A percentile compares a stretch with the other conserved stretches of the same genome.
These are phyloP conservation scores for Philypnodon macrostomus DNA, from an alignment of 2,797 vertebrate species.

Conservation along the genomic window DNA sequence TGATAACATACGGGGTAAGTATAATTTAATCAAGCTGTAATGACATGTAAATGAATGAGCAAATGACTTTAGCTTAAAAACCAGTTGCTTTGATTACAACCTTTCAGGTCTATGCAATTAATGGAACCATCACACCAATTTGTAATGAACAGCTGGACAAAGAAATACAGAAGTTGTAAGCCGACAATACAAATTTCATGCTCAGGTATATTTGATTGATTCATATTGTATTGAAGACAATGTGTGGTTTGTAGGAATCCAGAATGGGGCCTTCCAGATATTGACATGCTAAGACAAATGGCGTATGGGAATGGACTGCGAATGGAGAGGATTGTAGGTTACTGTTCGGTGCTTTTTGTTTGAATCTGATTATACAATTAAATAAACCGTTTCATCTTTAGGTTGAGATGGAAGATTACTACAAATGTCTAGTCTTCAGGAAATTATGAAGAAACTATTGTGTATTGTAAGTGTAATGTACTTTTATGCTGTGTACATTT, in stretches of 20 bases:
- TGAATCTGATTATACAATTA: too few species aligned
- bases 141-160: conserved; percentile 71
- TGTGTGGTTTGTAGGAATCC: conserved; percentile 60
- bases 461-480: background rate
- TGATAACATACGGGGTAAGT: conserved; percentile 75
- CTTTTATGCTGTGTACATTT: background rate
- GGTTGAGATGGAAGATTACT: conserved; percentile 76
- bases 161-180: conserved; percentile 65
- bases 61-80: too few species aligned
- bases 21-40: too few species aligned
- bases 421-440: conserved; percentile 76
- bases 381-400: conserved; percentile 51
- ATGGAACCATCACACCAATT: conserved; percentile 70
- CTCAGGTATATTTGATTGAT: background rate
- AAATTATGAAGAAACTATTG: conserved; percentile 52
- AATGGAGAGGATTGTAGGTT: conserved; percentile 73
- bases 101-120: conserved; percentile 72
- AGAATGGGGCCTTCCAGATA: conserved; percentile 77
- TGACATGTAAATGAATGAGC: too few species aligned
- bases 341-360: background rate
- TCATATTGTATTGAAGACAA: background rate
- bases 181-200: too few species aligned
- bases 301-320: conserved; percentile 64
- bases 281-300: conserved; percentile 75
- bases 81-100: too few species aligned